A percentile compares a stretch with the other conserved stretches of the same genome.
phyloP scores from a whole-genome alignment of 2,888 invertebrate genomes.

The Bombyx huttoni region DNA sequence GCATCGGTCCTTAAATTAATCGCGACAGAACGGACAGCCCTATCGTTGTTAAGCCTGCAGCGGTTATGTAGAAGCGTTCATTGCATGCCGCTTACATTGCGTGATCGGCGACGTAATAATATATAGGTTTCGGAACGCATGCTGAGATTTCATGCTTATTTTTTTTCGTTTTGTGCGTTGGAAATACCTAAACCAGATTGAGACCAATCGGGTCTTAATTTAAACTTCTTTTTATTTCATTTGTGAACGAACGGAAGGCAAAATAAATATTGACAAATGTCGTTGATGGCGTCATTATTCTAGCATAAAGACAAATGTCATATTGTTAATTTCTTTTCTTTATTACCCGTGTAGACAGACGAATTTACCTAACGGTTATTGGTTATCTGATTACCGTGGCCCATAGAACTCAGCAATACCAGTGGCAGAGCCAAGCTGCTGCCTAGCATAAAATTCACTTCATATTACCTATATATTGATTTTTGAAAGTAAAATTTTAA shows the following conservation, averaged over 20 bases:
- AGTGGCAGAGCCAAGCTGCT: no score
- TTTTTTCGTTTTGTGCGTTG: constrained; percentile 23
- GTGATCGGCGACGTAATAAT: constrained; percentile 39
- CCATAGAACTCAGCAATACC: no score
- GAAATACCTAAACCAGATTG: constrained; percentile 22
- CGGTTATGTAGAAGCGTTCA: constrained; percentile 33
- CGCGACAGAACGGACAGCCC: constrained; percentile 21
- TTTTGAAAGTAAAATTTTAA: no score
- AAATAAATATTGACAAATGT: constrained; percentile 3
- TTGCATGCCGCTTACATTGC: constrained; percentile 45
- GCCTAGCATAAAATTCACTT: no score
- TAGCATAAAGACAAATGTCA: no score
- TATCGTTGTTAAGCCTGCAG: constrained; percentile 19
- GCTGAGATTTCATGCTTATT: constrained; percentile 33
- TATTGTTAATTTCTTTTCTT: no score
- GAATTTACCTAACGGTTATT: no score
- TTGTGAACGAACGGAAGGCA: background rate
- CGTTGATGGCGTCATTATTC: background rate
- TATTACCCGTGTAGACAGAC: no score
- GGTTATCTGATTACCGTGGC: no score
- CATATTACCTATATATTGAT: no score
- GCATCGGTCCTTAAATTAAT: constrained; percentile 7
- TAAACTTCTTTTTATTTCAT: constrained; percentile 1
- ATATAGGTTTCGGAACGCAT: constrained; percentile 40
- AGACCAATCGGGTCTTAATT: constrained; percentile 17